phyloP scores from a whole-genome alignment of 1,140 invertebrate species.

The Drosophila littoralis region DNA sequence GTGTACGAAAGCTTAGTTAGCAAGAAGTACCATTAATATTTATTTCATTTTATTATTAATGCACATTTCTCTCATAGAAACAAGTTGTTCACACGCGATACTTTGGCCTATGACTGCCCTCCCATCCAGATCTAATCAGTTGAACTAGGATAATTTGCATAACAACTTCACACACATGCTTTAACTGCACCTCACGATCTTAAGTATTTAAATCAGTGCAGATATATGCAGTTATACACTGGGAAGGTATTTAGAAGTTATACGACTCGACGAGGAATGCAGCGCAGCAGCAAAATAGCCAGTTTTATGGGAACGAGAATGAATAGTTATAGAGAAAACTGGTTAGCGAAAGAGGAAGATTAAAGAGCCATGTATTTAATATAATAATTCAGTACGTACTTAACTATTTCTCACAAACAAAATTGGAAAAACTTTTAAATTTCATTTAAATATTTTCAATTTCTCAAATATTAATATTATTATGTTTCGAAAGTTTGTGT shows the following conservation, averaged over 20 bases:
- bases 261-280: not conserved
- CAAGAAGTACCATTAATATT: not conserved
- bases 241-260: not conserved
- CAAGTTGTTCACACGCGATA: not conserved
- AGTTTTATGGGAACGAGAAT: too few relatives aligned
- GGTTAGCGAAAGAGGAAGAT: too few relatives aligned
- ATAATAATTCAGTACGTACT: too few relatives aligned
- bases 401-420: too few relatives aligned
- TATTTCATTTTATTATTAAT: not conserved
- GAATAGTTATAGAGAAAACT: too few relatives aligned
- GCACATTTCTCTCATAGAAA: not conserved
- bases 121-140: not conserved
- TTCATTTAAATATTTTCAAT: too few relatives aligned
- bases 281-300: not conserved
- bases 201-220: constrained; percentile 5
- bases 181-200: constrained; percentile 1
- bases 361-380: too few relatives aligned
- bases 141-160: constrained; percentile 4
- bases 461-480: too few relatives aligned
- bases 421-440: too few relatives aligned
- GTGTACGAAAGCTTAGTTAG: not conserved
- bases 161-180: constrained; percentile 17
- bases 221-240: not conserved
- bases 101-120: not conserved
- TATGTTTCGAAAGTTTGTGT: too few relatives aligned